phyloP scores from a whole-genome alignment of 2,113 vertebrate genomes.

The Ifrita kowaldi region DNA sequence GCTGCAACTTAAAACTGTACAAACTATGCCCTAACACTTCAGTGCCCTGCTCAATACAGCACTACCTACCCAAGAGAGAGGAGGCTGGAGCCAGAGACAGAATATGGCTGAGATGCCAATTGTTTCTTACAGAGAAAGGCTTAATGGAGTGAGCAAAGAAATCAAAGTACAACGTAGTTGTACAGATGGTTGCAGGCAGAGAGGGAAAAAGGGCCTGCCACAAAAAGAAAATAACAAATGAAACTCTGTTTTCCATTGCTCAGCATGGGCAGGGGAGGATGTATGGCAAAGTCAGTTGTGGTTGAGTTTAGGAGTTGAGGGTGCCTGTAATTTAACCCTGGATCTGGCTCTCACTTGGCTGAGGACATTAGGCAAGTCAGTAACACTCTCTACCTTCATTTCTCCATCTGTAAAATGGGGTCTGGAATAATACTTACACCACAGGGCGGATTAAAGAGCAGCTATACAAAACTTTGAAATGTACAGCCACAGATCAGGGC shows the following conservation, averaged over 20 bases:
- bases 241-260: neutral
- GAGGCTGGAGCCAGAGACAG: neutral
- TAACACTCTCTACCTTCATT: neutral
- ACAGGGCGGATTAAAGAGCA: neutral
- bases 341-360: neutral
- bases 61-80: neutral
- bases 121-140: neutral
- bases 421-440: neutral
- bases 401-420: neutral
- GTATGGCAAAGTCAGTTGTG: neutral
- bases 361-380: neutral
- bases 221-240: neutral
- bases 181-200: neutral
- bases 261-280: neutral
- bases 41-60: neutral
- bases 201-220: neutral
- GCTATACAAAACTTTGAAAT: neutral
- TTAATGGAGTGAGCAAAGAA: neutral
- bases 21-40: neutral
- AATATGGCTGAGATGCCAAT: neutral
- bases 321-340: neutral
- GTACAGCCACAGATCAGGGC: neutral
- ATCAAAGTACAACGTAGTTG: neutral
- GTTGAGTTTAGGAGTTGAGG: neutral
- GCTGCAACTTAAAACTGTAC: neutral